Percentiles rank a stretch among this genome's conserved stretches.
phyloP scores from a whole-genome alignment of 2,113 vertebrate genomes.

The Aphelocoma coerulescens region DNA sequence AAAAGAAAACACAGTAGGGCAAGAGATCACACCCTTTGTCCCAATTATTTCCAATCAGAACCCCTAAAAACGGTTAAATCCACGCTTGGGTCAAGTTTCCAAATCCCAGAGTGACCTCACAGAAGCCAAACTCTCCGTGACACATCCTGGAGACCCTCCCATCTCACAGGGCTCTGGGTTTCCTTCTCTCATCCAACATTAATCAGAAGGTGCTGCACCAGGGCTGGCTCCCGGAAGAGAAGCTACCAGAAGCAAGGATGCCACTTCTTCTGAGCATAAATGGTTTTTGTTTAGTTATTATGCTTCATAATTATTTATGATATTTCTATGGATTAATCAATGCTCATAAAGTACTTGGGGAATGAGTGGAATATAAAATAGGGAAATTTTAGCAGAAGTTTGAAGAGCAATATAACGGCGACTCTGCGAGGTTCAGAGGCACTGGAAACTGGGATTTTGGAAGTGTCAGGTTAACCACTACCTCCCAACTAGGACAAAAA shows the following conservation, averaged over 20 bases:
- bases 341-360: neutral
- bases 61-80: neutral
- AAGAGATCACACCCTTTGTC: neutral
- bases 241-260: neutral
- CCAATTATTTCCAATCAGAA: neutral
- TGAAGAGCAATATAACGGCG: rapidly evolving
- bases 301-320: conserved; percentile 47
- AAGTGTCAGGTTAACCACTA: neutral
- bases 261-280: neutral
- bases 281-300: conserved; percentile 52
- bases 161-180: neutral
- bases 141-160: neutral
- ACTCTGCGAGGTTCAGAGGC: neutral
- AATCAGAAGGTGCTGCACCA: neutral
- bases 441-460: neutral
- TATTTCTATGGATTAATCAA: conserved; percentile 58
- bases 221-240: neutral
- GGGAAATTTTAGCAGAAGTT: neutral
- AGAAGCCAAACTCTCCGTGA: neutral
- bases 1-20: rapidly evolving
- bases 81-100: rapidly evolving
- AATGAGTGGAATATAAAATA: neutral
- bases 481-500: neutral
- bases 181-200: neutral
- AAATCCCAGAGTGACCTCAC: neutral